A percentile compares a stretch with the other conserved stretches of the same genome.
phyloP scores from a whole-genome alignment of 2,888 invertebrate genomes.

The Agrochola lychnidis region DNA sequence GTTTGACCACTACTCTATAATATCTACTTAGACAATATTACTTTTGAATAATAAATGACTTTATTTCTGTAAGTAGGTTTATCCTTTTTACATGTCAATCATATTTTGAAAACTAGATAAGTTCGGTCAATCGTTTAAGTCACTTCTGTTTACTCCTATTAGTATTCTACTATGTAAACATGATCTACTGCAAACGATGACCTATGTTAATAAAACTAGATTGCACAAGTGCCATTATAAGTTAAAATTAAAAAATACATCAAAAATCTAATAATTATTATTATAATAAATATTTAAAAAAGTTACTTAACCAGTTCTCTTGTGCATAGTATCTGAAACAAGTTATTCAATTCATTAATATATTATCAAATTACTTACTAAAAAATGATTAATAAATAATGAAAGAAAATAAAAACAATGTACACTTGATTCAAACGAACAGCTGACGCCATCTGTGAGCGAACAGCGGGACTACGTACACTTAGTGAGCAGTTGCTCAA shows the following conservation, averaged over 20 bases:
- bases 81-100: too few relatives aligned
- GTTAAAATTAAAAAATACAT: neutral
- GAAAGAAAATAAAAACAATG: neutral
- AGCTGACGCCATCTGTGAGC: conserved; percentile 78
- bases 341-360: conserved; percentile 81
- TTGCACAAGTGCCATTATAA: conserved; percentile 4
- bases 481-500: conserved; percentile 39
- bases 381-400: neutral
- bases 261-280: neutral
- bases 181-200: neutral
- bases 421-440: conserved; percentile 27
- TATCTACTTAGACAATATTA: neutral
- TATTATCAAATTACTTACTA: conserved; percentile 46
- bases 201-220: neutral
- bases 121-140: too few relatives aligned
- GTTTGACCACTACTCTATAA: neutral
- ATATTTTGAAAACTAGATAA: too few relatives aligned
- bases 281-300: conserved; percentile 34
- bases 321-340: conserved; percentile 90
- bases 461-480: conserved; percentile 65
- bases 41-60: too few relatives aligned
- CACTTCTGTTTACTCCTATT: neutral
- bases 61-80: too few relatives aligned
- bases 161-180: neutral
- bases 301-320: conserved; percentile 87